phyloP scores from a whole-genome alignment of 2,888 invertebrate genomes.

The Adelphocoris suturalis region DNA sequence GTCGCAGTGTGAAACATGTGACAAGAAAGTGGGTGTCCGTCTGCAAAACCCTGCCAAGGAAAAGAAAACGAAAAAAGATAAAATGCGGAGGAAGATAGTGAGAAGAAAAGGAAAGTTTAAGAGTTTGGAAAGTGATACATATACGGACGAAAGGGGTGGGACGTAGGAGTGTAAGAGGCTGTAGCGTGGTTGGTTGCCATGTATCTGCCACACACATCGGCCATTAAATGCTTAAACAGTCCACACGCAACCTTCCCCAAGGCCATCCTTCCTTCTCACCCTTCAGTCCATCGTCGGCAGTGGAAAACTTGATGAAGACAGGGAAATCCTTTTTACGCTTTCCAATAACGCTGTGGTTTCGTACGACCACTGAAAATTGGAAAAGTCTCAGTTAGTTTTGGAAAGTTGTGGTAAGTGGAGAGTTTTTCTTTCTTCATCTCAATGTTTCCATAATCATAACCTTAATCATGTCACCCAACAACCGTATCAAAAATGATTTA shows the following conservation, averaged over 20 bases:
- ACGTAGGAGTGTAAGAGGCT: not conserved
- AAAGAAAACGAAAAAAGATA: not conserved
- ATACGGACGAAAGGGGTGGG: not conserved
- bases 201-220: conserved; percentile 43
- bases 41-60: not conserved
- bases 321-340: conserved; percentile 52
- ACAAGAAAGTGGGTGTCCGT: not conserved
- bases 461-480: no score
- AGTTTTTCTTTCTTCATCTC: not conserved
- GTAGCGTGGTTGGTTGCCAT: conserved; percentile 48
- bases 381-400: not conserved
- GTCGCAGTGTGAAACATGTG: not conserved
- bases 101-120: not conserved
- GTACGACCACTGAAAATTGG: not conserved
- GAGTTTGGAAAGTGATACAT: not conserved
- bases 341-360: not conserved
- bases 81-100: not conserved
- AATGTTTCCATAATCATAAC: no score
- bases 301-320: conserved; percentile 52
- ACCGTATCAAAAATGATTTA: no score
- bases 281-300: conserved; percentile 7
- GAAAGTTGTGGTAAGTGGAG: not conserved
- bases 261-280: not conserved
- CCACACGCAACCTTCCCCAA: conserved; percentile 33
- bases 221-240: conserved; percentile 49